Base-by-base conservation (phyloP, 1,140 invertebrate genomes). In the Hypsibius dujardini region DNA sequence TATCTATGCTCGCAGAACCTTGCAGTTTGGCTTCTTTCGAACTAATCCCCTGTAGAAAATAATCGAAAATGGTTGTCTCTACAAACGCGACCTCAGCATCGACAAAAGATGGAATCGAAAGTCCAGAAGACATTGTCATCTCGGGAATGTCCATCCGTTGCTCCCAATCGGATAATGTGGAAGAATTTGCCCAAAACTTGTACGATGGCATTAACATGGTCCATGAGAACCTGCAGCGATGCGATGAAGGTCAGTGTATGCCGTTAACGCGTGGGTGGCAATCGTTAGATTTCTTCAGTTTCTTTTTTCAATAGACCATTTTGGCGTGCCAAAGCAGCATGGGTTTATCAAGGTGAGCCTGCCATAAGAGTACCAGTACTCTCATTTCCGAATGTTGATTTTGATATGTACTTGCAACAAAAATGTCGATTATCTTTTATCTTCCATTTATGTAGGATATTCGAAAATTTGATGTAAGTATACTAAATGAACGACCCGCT, bases 121-220 rank as follows among this genome's bases (percentile, higher is more conserved):
- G 3, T 12, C 62, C 62, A 12, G 87, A 90, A 71, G 90, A 92
- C 67, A 84, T 95, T 73, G 90, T 92, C 67, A 88, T 95, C 73
- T 85, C 86, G 70, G 93, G 93, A 50, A 85, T 95, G 75, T 92
- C 90, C 50, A 90, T 90, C 71, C 86, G 90, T 74, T 83, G 95
- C 72, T 92, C 93, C 0, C 88, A 95, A 78, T 91, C 88, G 59
- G 84, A 86, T 70, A 87, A 84, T 76, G 87, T 95, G 73, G 87
- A 90, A 74, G 91, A 95, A 79, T 95, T 96, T 78, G 87, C 86
- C 74, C 82, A 90, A 73, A 84, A 92, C 76, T 83, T 97, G 14
- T 88, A 90, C 76, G 86, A 87, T 56, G 87, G 88, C 15, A 84
- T 90, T 2, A 91, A 96, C 78, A 85, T 96, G 82, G 85, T 95